A percentile compares a stretch with the other conserved stretches of the same genome.
These are phyloP conservation scores for Cyclina sinensis DNA, from an alignment of 1,140 invertebrate genomes.

Conservation along the genomic window DNA sequence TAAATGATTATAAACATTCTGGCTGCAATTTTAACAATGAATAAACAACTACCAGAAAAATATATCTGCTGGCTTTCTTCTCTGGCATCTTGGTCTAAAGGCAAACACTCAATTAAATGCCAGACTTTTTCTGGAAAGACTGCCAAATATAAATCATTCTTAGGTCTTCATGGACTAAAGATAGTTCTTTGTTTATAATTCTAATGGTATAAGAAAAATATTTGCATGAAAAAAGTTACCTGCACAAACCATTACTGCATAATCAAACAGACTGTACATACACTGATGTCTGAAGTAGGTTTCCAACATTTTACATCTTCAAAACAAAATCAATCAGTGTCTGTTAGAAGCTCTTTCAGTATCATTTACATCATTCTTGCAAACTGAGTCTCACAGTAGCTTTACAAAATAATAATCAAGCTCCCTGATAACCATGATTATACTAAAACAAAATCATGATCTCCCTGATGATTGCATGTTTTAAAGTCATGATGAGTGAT, in stretches of 20 bases:
- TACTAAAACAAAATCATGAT: slow-evolving; percentile 66
- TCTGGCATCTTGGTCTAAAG: too few relatives aligned
- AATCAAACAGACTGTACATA: slow-evolving; percentile 27
- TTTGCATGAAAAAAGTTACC: slow-evolving; percentile 1
- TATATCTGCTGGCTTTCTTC: background rate
- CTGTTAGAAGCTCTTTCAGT: slow-evolving; percentile 12
- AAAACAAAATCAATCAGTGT: slow-evolving; percentile 21
- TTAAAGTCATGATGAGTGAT: slow-evolving; percentile 67
- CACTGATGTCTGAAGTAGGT: background rate
- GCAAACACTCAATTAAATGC: background rate
- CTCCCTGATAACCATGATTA: slow-evolving; percentile 49
- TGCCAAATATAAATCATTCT: background rate
- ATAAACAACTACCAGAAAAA: background rate
- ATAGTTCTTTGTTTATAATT: background rate
- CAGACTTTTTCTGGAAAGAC: background rate
- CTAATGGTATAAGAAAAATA: background rate
- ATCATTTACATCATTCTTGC: slow-evolving; percentile 16
- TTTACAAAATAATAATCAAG: slow-evolving; percentile 10
- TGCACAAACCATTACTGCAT: background rate
- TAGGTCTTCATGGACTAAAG: background rate
- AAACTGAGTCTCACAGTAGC: slow-evolving; percentile 36
- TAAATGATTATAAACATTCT: too few relatives aligned
- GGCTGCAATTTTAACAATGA: too few relatives aligned
- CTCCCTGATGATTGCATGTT: slow-evolving; percentile 58
- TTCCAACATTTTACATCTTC: background rate